Percentiles rank a stretch among this genome's conserved stretches.
phyloP scores from a whole-genome alignment of 2,113 vertebrate species.

The Motacilla tschutschensis region DNA sequence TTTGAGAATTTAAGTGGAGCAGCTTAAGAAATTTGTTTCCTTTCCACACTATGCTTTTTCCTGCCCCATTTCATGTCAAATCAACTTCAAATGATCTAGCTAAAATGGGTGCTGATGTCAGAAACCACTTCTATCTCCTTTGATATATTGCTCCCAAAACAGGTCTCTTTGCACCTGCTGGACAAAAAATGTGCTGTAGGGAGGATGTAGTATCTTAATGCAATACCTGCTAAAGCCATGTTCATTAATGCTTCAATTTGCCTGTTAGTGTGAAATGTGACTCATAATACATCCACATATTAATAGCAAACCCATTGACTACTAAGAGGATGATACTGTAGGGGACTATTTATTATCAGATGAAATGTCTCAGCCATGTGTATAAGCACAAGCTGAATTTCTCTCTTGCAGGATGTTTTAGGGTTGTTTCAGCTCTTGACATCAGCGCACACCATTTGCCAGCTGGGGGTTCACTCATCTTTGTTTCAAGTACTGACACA shows the following conservation, averaged over 20 bases:
- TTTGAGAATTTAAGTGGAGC: not conserved
- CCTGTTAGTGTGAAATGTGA: not conserved
- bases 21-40: not conserved
- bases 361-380: not conserved
- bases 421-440: not conserved
- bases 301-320: not conserved
- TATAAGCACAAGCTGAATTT: not conserved
- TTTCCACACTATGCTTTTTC: not conserved
- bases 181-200: not conserved
- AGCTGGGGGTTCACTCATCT: rapidly evolving
- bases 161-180: not conserved
- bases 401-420: not conserved
- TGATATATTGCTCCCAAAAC: not conserved
- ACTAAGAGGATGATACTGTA: not conserved
- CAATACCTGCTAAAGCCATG: not conserved
- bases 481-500: not conserved
- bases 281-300: not conserved
- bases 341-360: not conserved
- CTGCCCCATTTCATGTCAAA: not conserved
- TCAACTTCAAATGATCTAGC: not conserved
- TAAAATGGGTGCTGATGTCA: not conserved
- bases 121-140: not conserved
- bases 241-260: not conserved
- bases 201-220: not conserved
- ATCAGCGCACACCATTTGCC: not conserved